phyloP scores from a whole-genome alignment of 2,113 vertebrate genomes.

The Opisthocomus hoazin region DNA sequence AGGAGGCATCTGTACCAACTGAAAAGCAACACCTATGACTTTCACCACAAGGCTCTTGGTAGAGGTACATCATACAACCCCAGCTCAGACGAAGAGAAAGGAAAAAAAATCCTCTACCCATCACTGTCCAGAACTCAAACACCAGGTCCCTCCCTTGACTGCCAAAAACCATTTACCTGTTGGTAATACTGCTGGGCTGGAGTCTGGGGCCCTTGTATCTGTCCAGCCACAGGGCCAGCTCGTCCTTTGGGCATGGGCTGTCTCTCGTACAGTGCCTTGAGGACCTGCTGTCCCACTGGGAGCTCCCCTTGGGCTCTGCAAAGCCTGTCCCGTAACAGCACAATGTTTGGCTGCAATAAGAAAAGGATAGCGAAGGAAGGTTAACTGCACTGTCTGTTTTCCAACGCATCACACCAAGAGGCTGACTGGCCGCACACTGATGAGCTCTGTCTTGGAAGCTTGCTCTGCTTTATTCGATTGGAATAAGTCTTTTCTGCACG shows the following conservation, averaged over 20 bases:
- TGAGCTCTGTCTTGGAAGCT: not conserved
- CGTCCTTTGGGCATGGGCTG: slow-evolving; percentile 43
- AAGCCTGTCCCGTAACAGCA: slow-evolving; percentile 86
- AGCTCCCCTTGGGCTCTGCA: slow-evolving; percentile 83
- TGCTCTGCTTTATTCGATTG: not conserved
- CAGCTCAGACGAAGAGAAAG: not conserved
- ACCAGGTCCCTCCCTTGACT: fast-evolving
- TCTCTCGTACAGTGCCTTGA: slow-evolving; percentile 3
- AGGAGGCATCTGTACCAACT: not conserved
- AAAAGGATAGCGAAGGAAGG: not conserved
- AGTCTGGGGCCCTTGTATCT: slow-evolving; percentile 57
- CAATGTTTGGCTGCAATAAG: slow-evolving; percentile 73
- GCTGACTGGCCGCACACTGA: not conserved
- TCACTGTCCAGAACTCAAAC: not conserved
- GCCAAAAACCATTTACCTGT: slow-evolving; percentile 62
- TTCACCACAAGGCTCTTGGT: not conserved
- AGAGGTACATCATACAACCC: not conserved
- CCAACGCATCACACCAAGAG: not conserved
- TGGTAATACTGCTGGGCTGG: slow-evolving; percentile 75
- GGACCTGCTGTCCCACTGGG: slow-evolving; percentile 19
- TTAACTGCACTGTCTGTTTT: not conserved
- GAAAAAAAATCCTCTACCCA: not conserved
- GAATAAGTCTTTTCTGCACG: not conserved
- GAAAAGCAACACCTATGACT: not conserved
- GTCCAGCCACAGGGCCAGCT: slow-evolving; percentile 54